Evolutionary conservation across 2,113 vertebrate species (phyloP), one percentile per base, ranked within the genome.

Genomic region (Nymphicus hollandicus): DNA sequence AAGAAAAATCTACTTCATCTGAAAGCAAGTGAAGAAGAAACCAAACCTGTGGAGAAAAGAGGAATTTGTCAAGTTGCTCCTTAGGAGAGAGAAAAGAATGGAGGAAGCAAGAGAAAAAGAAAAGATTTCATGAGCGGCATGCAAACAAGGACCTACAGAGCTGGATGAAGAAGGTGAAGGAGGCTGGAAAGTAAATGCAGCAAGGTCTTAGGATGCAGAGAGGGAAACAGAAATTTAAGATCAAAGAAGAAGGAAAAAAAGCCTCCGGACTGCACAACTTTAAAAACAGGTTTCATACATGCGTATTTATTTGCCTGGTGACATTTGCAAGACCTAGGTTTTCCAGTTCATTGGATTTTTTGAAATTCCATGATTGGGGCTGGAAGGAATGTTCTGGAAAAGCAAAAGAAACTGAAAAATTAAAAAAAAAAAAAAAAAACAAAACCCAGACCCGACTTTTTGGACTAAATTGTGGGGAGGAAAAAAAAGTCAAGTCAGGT

Each of bases 381-480:
- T 79, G 29, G 7, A 72, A 10, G 2, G 2, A 80, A 25, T 61
- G 12, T 88, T 76, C 33, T 65, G 49, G 86, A 91, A 91, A 52
- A 33, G 5, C 27, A 49, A 93, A 60, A 7, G 22, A 85, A 93
- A 91, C 2, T 2, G 66, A 96, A 76, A 5, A 73, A 53, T 12
- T 44, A 2, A 3, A 31, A 60, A 39, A 35, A 20, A 22, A 24
- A 41, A 13, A 2, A 3, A 31, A 60, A 39, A 35, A 20, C 18
- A 24, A 2, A 24, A 2, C 0, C 7, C 15, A 49, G 49, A 27
- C n/a, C 2, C 1, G 2, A 17, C 14, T 81, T 73, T 56, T 70
- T 31, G 73, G 17, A 50, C 8, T 37, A 17, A 92, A 70, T 6
- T 37, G 3, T 25, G 5, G 35, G 15, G 58, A 18, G 7, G 31